Evolutionary conservation across 2,888 invertebrate species (phyloP).

Genomic region (Cryptocephalus primarius): DNA sequence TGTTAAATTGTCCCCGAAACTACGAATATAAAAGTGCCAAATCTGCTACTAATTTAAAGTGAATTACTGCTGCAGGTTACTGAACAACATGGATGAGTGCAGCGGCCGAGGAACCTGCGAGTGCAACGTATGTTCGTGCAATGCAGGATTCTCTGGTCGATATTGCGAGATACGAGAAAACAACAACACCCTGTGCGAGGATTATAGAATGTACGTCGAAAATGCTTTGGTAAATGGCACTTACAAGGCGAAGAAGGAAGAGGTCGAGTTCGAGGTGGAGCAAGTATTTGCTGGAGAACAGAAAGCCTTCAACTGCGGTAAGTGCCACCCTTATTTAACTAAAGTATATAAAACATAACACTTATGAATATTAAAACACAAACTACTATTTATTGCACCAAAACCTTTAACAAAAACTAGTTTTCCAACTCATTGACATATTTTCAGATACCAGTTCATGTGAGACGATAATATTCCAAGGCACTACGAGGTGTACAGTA

Average conservation of each 20-base stretch:
- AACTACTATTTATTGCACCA: not conserved
- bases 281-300: too few relatives aligned
- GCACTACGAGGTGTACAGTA: conserved; percentile 8
- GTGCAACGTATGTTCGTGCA: conserved; percentile 47
- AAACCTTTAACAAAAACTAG: not conserved
- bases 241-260: too few relatives aligned
- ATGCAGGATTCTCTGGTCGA: conserved; percentile 34
- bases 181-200: conserved; percentile 42
- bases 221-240: not conserved
- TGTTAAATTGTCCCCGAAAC: too few relatives aligned
- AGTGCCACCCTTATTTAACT: not conserved
- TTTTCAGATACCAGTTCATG: conserved; percentile 6
- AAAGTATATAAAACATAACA: not conserved
- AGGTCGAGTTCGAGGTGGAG: too few relatives aligned
- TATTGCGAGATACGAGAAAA: conserved; percentile 44
- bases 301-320: conserved; percentile 2
- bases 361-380: too few relatives aligned
- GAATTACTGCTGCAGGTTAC: not conserved
- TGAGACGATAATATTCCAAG: conserved; percentile 2
- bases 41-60: conserved; percentile 1
- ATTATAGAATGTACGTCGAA: conserved; percentile 39
- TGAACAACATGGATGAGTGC: conserved; percentile 39
- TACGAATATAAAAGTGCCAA: too few relatives aligned
- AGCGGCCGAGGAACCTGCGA: conserved; percentile 65
- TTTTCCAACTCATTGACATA: not conserved